Conservation (phyloP, 2,113 vertebrate species). For the Istiophorus platypterus region DNA sequence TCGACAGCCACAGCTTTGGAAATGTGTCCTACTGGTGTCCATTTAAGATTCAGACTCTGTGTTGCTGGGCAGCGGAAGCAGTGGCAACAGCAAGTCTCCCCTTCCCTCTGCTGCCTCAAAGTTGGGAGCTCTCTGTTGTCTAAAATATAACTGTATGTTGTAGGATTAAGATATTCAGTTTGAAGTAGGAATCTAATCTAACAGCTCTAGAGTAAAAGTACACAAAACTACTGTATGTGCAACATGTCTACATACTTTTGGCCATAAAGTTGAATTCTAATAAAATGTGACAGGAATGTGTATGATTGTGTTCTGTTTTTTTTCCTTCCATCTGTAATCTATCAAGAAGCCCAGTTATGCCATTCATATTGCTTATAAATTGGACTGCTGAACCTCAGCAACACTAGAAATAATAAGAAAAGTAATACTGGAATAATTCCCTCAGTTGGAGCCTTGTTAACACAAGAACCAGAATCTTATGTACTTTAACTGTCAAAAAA, state of each 20-base stretch:
- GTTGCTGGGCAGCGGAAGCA: too few species aligned
- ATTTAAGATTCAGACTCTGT: neutral
- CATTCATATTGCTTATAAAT: neutral
- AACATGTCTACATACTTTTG: neutral
- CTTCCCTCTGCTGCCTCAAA: neutral
- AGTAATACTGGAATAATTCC: neutral
- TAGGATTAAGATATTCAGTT: neutral
- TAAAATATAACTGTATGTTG: neutral
- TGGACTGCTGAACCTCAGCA: neutral
- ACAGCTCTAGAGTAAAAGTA: neutral
- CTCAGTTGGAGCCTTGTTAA: conserved; percentile 1
- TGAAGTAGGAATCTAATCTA: neutral
- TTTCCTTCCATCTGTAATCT: neutral
- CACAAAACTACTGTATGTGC: neutral
- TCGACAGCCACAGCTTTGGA: neutral
- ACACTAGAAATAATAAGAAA: neutral
- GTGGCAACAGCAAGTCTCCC: neutral
- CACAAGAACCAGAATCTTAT: conserved; percentile 9
- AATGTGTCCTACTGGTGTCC: neutral
- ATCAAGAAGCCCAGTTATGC: neutral
- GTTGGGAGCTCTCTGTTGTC: too few species aligned
- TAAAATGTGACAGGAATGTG: neutral
- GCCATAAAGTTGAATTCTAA: neutral
- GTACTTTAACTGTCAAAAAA: conserved; percentile 14
- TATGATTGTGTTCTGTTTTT: neutral